These are phyloP conservation scores for Atta colombica DNA, from an alignment of 1,140 invertebrate species.

Conservation along the genomic window DNA sequence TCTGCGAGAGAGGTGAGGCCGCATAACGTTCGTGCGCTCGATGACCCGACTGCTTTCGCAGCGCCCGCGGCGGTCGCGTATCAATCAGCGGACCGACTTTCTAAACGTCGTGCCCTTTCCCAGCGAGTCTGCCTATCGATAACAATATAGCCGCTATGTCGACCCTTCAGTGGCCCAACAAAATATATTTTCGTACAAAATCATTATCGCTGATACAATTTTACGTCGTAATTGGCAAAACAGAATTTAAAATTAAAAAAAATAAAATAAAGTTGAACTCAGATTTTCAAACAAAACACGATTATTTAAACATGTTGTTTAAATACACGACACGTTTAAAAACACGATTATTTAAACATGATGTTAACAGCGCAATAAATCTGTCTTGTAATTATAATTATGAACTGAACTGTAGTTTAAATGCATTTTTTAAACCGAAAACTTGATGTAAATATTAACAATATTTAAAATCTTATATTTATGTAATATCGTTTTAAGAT, in stretches of 20 bases:
- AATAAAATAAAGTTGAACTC: neutral
- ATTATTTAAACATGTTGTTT: neutral
- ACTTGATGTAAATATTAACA: neutral
- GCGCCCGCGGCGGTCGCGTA: slow-evolving; percentile 25
- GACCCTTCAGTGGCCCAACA: neutral
- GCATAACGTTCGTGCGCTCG: slow-evolving; percentile 14
- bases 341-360: neutral
- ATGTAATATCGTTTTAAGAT: no score
- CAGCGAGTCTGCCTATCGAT: slow-evolving; percentile 3
- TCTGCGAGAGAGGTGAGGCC: slow-evolving; percentile 16
- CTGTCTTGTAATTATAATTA: neutral
- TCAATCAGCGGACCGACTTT: slow-evolving; percentile 40
- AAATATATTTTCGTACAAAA: neutral
- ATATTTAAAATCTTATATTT: no score
- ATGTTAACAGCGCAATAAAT: neutral
- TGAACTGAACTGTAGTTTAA: neutral
- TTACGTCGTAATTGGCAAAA: neutral
- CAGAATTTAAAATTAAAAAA: neutral
- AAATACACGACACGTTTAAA: neutral
- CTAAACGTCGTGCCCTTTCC: slow-evolving; percentile 52
- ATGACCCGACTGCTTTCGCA: slow-evolving; percentile 53
- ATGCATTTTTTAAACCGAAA: neutral
- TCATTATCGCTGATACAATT: neutral
- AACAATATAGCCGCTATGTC: neutral
- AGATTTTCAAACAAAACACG: neutral